phyloP scores from a whole-genome alignment of 2,797 vertebrate genomes.

The Channa striata region DNA sequence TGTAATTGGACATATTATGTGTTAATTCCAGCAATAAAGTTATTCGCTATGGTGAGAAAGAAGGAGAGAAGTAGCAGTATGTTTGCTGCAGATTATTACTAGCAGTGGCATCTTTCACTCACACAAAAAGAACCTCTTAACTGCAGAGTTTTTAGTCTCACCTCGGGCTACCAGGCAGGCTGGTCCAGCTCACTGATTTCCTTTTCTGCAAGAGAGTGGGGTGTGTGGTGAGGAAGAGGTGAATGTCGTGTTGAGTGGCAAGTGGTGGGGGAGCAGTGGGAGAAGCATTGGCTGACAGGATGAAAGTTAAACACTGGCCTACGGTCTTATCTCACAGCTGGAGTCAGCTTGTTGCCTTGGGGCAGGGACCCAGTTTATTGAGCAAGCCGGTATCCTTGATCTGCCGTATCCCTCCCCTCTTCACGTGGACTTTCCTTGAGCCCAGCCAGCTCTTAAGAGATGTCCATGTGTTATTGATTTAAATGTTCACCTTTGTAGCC shows the following conservation, averaged over 20 bases:
- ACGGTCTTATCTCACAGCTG: constrained; percentile 72
- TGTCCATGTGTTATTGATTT: constrained; percentile 67
- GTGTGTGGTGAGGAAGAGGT: constrained; percentile 66
- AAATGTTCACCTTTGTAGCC: constrained; percentile 58
- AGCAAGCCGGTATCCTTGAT: constrained; percentile 68
- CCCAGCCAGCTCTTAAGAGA: constrained; percentile 51
- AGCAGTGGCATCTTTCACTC: constrained; percentile 38
- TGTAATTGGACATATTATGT: background rate
- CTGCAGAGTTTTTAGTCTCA: constrained; percentile 63
- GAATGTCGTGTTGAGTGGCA: constrained; percentile 76
- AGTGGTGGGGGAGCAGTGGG: constrained; percentile 70
- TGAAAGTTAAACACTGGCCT: constrained; percentile 77
- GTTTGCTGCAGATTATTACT: constrained; percentile 51
- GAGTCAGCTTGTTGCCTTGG: constrained; percentile 72
- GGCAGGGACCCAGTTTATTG: constrained; percentile 71
- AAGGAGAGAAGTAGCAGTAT: background rate
- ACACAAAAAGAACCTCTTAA: constrained; percentile 36
- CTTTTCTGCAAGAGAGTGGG: constrained; percentile 65
- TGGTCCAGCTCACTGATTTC: constrained; percentile 76
- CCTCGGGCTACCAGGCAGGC: constrained; percentile 68
- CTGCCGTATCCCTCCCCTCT: constrained; percentile 52
- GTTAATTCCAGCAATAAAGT: constrained; percentile 1
- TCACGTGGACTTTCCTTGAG: constrained; percentile 51
- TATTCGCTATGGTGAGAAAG: background rate
- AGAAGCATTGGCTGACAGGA: constrained; percentile 75